phyloP scores from a whole-genome alignment of 2,888 invertebrate genomes.

The Dicycla oo region DNA sequence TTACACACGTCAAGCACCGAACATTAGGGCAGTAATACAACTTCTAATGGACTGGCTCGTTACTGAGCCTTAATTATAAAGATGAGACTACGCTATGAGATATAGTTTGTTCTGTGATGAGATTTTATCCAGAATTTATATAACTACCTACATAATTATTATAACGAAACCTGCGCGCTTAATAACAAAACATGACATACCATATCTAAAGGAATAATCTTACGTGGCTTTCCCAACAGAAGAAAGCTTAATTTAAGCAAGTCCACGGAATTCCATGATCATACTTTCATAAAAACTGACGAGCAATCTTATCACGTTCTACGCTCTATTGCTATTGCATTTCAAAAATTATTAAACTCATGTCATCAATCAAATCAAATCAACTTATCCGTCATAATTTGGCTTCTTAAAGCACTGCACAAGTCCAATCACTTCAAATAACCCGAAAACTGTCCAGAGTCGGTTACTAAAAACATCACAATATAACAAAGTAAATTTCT shows the following conservation, averaged over 20 bases:
- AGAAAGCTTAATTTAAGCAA: neutral
- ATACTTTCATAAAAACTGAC: too few species aligned
- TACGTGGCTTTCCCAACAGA: neutral
- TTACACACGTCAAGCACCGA: slow-evolving; percentile 75
- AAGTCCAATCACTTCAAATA: too few species aligned
- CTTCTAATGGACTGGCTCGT: slow-evolving; percentile 78
- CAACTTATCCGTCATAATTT: too few species aligned
- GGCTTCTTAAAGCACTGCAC: too few species aligned
- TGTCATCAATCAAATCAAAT: too few species aligned
- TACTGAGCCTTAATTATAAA: slow-evolving; percentile 80
- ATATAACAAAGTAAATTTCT: slow-evolving; percentile 52
- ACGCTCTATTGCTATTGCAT: neutral
- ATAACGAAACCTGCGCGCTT: neutral
- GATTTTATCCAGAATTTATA: slow-evolving; percentile 5
- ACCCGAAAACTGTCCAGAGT: too few species aligned
- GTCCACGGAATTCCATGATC: neutral
- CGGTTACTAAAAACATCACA: slow-evolving; percentile 8
- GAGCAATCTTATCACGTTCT: neutral
- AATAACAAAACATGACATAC: neutral
- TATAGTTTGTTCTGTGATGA: slow-evolving; percentile 20
- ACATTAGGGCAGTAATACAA: slow-evolving; percentile 80
- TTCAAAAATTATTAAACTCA: too few species aligned
- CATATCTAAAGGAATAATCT: neutral
- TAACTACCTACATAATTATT: too few species aligned
- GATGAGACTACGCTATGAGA: slow-evolving; percentile 69